These are phyloP conservation scores for Neoascia interrupta DNA, from an alignment of 2,888 invertebrate genomes.

Conservation along the genomic window DNA sequence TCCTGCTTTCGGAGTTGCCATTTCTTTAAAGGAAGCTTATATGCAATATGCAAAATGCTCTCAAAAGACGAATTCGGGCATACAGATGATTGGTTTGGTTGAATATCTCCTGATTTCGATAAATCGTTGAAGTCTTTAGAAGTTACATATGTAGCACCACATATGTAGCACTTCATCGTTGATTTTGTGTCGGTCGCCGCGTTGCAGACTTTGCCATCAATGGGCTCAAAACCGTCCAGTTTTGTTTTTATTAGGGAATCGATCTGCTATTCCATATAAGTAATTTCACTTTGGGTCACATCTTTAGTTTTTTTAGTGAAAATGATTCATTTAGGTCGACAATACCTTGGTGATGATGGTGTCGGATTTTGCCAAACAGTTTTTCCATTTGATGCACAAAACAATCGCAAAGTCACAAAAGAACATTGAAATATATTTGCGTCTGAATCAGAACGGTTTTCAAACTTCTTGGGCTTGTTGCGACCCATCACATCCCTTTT, in stretches of 20 bases:
- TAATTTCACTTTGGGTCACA: slow-evolving; percentile 7
- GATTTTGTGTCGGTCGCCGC: slow-evolving; percentile 28
- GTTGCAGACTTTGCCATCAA: slow-evolving; percentile 32
- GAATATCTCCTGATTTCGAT: slow-evolving; percentile 34
- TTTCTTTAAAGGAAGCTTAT: slow-evolving; percentile 72
- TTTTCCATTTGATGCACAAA: slow-evolving; percentile 3
- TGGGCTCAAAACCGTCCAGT: background rate
- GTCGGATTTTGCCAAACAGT: slow-evolving; percentile 7
- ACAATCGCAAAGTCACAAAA: background rate
- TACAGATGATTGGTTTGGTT: background rate
- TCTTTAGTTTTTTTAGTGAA: slow-evolving; percentile 11
- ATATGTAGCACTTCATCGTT: slow-evolving; percentile 50
- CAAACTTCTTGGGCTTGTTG: background rate
- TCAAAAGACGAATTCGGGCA: slow-evolving; percentile 72
- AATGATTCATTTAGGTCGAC: slow-evolving; percentile 6
- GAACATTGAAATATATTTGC: background rate
- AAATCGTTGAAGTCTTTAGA: slow-evolving; percentile 71
- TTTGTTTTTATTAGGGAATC: background rate
- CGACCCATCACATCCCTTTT: slow-evolving; percentile 2
- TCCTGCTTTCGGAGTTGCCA: slow-evolving; percentile 67
- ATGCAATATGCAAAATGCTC: slow-evolving; percentile 73
- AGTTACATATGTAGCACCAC: slow-evolving; percentile 25
- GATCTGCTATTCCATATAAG: slow-evolving; percentile 1
- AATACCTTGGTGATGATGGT: background rate
- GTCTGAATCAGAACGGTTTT: background rate